phyloP scores from a whole-genome alignment of 1,140 invertebrate genomes.

The Pseudomyrmex flavicornis region DNA sequence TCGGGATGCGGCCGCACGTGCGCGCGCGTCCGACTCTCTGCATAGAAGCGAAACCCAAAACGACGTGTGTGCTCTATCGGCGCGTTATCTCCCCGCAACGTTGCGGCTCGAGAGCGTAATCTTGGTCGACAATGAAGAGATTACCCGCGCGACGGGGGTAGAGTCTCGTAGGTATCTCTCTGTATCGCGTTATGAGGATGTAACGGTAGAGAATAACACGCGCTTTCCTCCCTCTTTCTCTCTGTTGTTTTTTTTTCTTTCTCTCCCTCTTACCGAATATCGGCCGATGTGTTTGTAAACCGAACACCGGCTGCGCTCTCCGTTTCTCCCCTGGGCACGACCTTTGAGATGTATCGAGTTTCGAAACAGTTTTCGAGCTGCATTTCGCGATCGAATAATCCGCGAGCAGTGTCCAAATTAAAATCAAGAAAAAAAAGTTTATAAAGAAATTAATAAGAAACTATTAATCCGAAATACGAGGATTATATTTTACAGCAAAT shows the following conservation, averaged over 20 bases:
- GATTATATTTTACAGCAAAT: too few relatives aligned
- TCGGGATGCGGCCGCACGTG: slow-evolving; percentile 75
- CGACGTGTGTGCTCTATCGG: slow-evolving; percentile 80
- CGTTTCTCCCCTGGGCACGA: not conserved
- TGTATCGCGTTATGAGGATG: slow-evolving; percentile 25
- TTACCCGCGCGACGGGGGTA: slow-evolving; percentile 15
- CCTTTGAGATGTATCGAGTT: slow-evolving; percentile 34
- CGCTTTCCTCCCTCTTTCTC: not conserved
- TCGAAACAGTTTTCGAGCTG: slow-evolving; percentile 2
- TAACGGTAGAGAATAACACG: not conserved
- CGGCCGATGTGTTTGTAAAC: slow-evolving; percentile 33
- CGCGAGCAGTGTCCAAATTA: too few relatives aligned
- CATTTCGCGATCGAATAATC: not conserved
- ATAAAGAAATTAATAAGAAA: too few relatives aligned
- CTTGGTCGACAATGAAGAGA: slow-evolving; percentile 55
- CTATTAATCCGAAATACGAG: not conserved
- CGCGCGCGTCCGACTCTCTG: slow-evolving; percentile 32
- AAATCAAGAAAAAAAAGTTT: too few relatives aligned
- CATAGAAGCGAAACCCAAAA: slow-evolving; percentile 77
- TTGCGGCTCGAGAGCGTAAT: slow-evolving; percentile 49
- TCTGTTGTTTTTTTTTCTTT: not conserved
- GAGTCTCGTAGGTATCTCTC: slow-evolving; percentile 5
- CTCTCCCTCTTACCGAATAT: not conserved
- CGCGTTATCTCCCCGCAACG: slow-evolving; percentile 73
- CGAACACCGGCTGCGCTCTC: slow-evolving; percentile 6